Evolutionary conservation across 2,888 invertebrate species (phyloP).

Genomic region (Acrocera orbiculus): DNA sequence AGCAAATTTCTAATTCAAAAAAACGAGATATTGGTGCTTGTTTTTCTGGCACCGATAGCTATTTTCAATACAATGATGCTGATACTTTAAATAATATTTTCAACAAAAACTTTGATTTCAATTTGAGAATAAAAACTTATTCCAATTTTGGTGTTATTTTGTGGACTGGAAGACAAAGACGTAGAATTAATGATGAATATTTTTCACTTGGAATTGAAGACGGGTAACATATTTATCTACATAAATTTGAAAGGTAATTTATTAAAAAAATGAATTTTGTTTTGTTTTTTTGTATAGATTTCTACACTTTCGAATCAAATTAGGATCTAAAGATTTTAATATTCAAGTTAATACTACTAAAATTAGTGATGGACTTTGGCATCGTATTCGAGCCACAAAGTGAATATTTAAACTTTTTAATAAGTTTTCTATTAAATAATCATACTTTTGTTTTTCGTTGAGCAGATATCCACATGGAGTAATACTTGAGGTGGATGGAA

Average conservation of each 20-base stretch:
- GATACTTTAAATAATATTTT: slow-evolving; percentile 71
- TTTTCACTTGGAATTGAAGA: slow-evolving; percentile 68
- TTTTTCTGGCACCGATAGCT: slow-evolving; percentile 70
- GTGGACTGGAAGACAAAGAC: slow-evolving; percentile 60
- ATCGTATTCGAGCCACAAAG: slow-evolving; percentile 57
- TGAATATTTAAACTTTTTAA: slow-evolving; percentile 23
- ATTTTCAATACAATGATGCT: slow-evolving; percentile 72
- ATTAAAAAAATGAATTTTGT: slow-evolving; percentile 1
- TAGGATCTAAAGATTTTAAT: slow-evolving; percentile 72
- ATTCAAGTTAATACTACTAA: slow-evolving; percentile 69
- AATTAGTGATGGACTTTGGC: slow-evolving; percentile 77
- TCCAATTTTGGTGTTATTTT: slow-evolving; percentile 57
- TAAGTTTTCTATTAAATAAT: background rate
- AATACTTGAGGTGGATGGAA: slow-evolving; percentile 74
- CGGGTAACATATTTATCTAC: slow-evolving; percentile 31
- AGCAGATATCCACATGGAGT: slow-evolving; percentile 70
- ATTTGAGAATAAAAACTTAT: slow-evolving; percentile 65
- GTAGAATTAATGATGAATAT: slow-evolving; percentile 51
- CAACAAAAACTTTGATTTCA: slow-evolving; percentile 72
- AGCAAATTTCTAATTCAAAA: too few species aligned
- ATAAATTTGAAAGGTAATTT: slow-evolving; percentile 1
- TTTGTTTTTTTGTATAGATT: slow-evolving; percentile 16
- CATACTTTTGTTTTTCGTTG: background rate
- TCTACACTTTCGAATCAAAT: slow-evolving; percentile 52
- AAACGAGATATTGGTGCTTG: slow-evolving; percentile 47